These are phyloP conservation scores for Chondrosia reniformis DNA, from an alignment of 37 sponge, comb jelly and placozoan genomes.

Conservation along the genomic window DNA sequence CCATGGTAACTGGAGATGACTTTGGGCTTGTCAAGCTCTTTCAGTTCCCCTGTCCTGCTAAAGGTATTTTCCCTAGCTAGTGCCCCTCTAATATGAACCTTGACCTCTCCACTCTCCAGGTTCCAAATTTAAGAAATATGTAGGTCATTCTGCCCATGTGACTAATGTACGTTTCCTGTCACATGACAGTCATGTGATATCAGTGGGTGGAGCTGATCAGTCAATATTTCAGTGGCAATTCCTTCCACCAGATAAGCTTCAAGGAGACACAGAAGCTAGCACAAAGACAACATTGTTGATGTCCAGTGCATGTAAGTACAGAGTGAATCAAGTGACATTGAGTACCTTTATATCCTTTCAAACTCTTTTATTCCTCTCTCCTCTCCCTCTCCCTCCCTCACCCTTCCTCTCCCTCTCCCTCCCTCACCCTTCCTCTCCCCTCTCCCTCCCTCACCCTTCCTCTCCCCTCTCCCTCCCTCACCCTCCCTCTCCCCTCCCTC, in stretches of 20 bases:
- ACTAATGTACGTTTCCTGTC: slow-evolving; percentile 89
- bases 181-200: slow-evolving; percentile 69
- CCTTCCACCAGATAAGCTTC: slow-evolving; percentile 35
- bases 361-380: not conserved
- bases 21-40: slow-evolving; percentile 97
- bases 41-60: slow-evolving; percentile 78
- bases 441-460: too few relatives aligned
- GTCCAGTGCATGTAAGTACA: slow-evolving; percentile 1
- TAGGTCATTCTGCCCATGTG: slow-evolving; percentile 97
- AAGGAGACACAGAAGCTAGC: slow-evolving; percentile 3
- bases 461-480: too few relatives aligned
- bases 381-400: too few relatives aligned
- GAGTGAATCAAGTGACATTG: too few relatives aligned
- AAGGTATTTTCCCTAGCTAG: slow-evolving; percentile 36
- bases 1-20: slow-evolving; percentile 95
- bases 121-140: slow-evolving; percentile 85
- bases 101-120: slow-evolving; percentile 33
- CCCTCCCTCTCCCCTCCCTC: too few relatives aligned
- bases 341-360: too few relatives aligned
- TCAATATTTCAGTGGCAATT: slow-evolving; percentile 95
- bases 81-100: not conserved
- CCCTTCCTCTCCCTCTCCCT: too few relatives aligned
- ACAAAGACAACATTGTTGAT: not conserved
- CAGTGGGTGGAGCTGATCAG: slow-evolving; percentile 94
- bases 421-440: too few relatives aligned